phyloP scores from a whole-genome alignment of 2,888 invertebrate species.

The Aporophyla nigra region DNA sequence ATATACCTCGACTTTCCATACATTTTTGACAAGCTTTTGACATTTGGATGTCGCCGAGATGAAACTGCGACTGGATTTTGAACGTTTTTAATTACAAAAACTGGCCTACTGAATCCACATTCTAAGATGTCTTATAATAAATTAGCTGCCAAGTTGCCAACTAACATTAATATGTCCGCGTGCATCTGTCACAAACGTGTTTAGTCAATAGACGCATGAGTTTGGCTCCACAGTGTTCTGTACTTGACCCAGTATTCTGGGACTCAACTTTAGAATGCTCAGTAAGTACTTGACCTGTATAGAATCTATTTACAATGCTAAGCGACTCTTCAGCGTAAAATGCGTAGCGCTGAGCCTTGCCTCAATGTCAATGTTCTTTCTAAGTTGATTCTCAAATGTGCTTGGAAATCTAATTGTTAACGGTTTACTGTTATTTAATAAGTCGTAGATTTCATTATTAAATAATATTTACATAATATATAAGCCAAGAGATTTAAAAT shows the following conservation, averaged over 20 bases:
- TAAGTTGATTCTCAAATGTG: constrained; percentile 30
- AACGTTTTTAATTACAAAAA: too few relatives aligned
- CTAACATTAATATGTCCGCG: constrained; percentile 7
- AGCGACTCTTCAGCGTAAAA: constrained; percentile 45
- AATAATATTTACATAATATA: too few relatives aligned
- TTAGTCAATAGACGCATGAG: constrained; percentile 25
- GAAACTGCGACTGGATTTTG: too few relatives aligned
- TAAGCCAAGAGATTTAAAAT: too few relatives aligned
- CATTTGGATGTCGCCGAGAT: too few relatives aligned
- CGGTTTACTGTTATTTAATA: too few relatives aligned
- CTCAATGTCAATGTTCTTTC: constrained; percentile 55
- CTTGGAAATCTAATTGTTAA: constrained; percentile 15
- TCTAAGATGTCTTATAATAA: constrained; percentile 13
- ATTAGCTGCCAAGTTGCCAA: constrained; percentile 19
- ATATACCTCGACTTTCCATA: too few relatives aligned
- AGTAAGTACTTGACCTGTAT: constrained; percentile 59
- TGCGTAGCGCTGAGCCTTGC: constrained; percentile 15
- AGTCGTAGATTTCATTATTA: too few relatives aligned
- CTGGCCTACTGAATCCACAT: not conserved
- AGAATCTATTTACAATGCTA: constrained; percentile 57
- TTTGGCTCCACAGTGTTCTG: constrained; percentile 43
- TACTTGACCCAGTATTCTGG: constrained; percentile 60
- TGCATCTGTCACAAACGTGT: constrained; percentile 39
- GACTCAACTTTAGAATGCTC: constrained; percentile 49
- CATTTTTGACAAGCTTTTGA: too few relatives aligned